A percentile compares a stretch with the other conserved stretches of the same genome.
Conservation (phyloP, 2,888 invertebrate genomes). For the Petrolisthes cinctipes region DNA sequence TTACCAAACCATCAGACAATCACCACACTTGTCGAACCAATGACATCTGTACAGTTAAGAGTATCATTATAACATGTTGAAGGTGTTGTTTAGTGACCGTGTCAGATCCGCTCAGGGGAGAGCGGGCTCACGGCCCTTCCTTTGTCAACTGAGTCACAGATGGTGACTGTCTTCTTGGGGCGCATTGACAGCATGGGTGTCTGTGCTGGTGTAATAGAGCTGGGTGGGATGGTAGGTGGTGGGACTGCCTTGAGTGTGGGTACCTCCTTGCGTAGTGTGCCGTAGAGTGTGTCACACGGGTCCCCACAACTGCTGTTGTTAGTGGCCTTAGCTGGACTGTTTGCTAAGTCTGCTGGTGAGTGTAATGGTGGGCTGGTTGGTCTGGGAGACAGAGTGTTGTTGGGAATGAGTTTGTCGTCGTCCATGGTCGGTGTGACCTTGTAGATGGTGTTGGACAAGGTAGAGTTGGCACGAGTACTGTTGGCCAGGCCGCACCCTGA, state of each 20-base stretch:
- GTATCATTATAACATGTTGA: no score
- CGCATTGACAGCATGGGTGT: slow-evolving; percentile 53
- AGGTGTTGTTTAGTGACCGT: slow-evolving; percentile 4
- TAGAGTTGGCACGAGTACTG: slow-evolving; percentile 46
- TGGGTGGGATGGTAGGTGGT: slow-evolving; percentile 57
- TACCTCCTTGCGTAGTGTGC: slow-evolving; percentile 56
- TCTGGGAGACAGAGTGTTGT: slow-evolving; percentile 40
- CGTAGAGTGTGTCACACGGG: slow-evolving; percentile 36
- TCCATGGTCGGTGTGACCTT: slow-evolving; percentile 45
- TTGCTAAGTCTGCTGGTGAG: slow-evolving; percentile 39
- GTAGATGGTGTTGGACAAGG: slow-evolving; percentile 48
- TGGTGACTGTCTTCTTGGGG: slow-evolving; percentile 64
- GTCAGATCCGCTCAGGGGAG: slow-evolving; percentile 50
- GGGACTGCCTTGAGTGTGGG: slow-evolving; percentile 63
- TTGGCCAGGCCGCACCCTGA: slow-evolving; percentile 46
- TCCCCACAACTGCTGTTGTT: slow-evolving; percentile 17
- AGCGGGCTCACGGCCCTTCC: slow-evolving; percentile 42
- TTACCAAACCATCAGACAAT: no score
- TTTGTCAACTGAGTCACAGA: slow-evolving; percentile 57
- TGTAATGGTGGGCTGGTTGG: slow-evolving; percentile 27
- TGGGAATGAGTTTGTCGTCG: slow-evolving; percentile 47
- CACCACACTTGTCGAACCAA: no score
- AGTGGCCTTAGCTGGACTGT: slow-evolving; percentile 25
- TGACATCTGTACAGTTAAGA: no score
- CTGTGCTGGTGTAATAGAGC: slow-evolving; percentile 45